These are phyloP conservation scores for Drosophila antonietae DNA, from an alignment of 2,888 invertebrate species.

Conservation along the genomic window DNA sequence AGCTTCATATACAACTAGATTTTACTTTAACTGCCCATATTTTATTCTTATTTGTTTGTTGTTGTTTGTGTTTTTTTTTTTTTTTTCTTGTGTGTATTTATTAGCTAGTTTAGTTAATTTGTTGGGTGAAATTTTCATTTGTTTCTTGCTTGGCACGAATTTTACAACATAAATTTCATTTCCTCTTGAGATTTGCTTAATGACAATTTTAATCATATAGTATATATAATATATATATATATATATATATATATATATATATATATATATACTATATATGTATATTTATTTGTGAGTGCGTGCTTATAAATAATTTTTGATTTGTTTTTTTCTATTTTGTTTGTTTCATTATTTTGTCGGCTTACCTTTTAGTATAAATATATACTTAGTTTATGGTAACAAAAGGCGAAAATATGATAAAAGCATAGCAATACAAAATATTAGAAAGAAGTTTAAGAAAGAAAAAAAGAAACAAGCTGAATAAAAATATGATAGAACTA, in stretches of 20 bases:
- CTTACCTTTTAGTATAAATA: constrained; percentile 38
- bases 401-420: constrained; percentile 42
- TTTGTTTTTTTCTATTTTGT: constrained; percentile 34
- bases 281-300: constrained; percentile 55
- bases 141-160: constrained; percentile 55
- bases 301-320: constrained; percentile 65
- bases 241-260: neutral
- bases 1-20: constrained; percentile 66
- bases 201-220: constrained; percentile 36
- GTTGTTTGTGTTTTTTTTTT: too few relatives aligned
- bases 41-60: neutral
- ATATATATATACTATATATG: neutral
- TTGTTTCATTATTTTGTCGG: constrained; percentile 35
- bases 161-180: constrained; percentile 61
- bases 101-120: constrained; percentile 39
- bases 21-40: constrained; percentile 18
- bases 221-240: constrained; percentile 17
- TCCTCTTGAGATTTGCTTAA: constrained; percentile 43
- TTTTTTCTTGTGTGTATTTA: constrained; percentile 13
- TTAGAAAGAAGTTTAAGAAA: constrained; percentile 23
- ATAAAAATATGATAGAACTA: constrained; percentile 54
- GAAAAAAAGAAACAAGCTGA: constrained; percentile 47
- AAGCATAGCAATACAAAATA: constrained; percentile 57
- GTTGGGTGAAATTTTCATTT: constrained; percentile 25
- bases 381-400: constrained; percentile 33